Percentiles rank a stretch among this genome's conserved stretches.
phyloP scores from a whole-genome alignment of 2,797 vertebrate species.

The Galagoides demidoff region DNA sequence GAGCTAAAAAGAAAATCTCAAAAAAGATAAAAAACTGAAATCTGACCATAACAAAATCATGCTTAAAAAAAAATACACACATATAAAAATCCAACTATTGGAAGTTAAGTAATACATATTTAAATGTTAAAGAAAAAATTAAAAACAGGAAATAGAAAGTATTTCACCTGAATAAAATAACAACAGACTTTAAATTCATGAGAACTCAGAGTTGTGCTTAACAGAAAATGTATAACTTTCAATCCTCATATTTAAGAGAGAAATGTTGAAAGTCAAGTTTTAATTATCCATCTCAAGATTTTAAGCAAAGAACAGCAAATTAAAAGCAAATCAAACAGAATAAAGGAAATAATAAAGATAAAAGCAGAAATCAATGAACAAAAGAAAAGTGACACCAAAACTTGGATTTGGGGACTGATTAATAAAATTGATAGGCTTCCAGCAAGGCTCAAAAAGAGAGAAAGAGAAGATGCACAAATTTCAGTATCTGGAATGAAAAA shows the following conservation, averaged over 20 bases:
- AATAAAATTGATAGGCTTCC: background rate
- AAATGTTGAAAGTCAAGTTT: background rate
- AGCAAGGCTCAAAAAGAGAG: background rate
- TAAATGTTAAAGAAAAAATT: background rate
- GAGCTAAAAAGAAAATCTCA: background rate
- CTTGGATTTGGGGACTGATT: background rate
- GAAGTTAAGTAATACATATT: background rate
- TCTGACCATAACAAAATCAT: background rate
- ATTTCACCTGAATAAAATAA: background rate
- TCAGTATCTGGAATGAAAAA: background rate
- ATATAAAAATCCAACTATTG: background rate
- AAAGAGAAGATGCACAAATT: background rate
- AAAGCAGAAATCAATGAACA: background rate
- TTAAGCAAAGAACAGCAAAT: background rate
- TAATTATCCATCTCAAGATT: background rate
- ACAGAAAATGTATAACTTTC: background rate
- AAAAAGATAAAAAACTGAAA: background rate
- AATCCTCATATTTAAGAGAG: background rate
- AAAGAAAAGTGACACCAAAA: background rate
- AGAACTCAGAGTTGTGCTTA: background rate
- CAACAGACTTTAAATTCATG: background rate
- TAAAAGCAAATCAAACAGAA: background rate
- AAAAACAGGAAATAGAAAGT: background rate
- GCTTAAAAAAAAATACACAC: background rate
- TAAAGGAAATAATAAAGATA: background rate